These are phyloP conservation scores for Aurelia sp. DNA, from an alignment of 30 jellyfish, hydroid and myxozoan genomes.

Conservation along the genomic window DNA sequence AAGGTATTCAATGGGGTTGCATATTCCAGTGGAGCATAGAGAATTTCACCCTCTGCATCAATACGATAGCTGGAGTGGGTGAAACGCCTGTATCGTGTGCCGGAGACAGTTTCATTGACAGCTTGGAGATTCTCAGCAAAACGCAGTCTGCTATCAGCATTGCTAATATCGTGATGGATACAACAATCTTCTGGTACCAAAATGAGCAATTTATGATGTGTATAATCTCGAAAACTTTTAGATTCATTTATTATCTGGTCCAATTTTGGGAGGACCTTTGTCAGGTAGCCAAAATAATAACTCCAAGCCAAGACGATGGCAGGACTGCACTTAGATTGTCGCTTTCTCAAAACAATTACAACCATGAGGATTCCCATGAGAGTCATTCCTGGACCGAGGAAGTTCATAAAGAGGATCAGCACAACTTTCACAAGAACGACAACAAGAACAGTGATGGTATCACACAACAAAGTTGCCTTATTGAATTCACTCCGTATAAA, in stretches of 20 bases:
- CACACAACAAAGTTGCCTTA: too few relatives aligned
- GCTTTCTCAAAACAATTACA: neutral
- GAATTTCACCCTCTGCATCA: neutral
- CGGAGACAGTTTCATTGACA: neutral
- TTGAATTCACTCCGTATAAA: too few relatives aligned
- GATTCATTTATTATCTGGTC: neutral
- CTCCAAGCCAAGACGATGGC: conserved; percentile 1
- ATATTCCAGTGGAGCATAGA: neutral
- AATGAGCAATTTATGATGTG: neutral
- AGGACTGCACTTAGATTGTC: neutral
- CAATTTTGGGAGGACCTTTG: neutral
- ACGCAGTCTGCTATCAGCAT: neutral
- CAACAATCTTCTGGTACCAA: neutral
- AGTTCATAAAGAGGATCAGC: too few relatives aligned
- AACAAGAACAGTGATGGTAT: too few relatives aligned
- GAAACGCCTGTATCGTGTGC: neutral
- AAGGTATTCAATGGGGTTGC: conserved; percentile 9
- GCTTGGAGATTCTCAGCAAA: neutral
- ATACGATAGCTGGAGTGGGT: neutral
- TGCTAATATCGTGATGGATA: neutral
- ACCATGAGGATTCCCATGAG: too few relatives aligned
- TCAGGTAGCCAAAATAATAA: conserved; percentile 9
- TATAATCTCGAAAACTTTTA: neutral
- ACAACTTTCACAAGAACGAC: too few relatives aligned
- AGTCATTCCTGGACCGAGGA: too few relatives aligned